phyloP scores from a whole-genome alignment of 1,140 invertebrate genomes.

The Heliconius hermathena region DNA sequence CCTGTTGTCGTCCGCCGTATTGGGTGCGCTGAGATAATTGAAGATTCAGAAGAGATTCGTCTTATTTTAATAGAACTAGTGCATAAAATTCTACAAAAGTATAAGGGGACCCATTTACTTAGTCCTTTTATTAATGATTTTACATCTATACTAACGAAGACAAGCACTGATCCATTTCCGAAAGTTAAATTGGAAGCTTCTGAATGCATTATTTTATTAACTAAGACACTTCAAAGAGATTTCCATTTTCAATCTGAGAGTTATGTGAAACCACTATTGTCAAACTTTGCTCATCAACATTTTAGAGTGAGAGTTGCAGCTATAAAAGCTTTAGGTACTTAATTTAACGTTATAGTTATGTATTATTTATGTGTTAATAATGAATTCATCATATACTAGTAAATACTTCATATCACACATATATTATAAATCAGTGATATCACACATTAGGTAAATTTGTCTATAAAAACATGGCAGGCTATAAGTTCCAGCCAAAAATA shows the following conservation, averaged over 20 bases:
- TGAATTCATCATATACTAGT: too few relatives aligned
- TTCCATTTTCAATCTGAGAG: slow-evolving; percentile 89
- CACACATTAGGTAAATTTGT: too few relatives aligned
- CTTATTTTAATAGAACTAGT: slow-evolving; percentile 86
- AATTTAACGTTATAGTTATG: not conserved
- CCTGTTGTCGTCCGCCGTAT: slow-evolving; percentile 89
- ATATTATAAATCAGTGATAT: too few relatives aligned
- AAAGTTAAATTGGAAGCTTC: slow-evolving; percentile 91
- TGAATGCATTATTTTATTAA: slow-evolving; percentile 85
- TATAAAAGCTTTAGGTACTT: slow-evolving; percentile 86
- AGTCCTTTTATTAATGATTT: slow-evolving; percentile 88
- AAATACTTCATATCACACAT: too few relatives aligned
- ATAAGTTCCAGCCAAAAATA: too few relatives aligned
- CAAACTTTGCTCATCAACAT: slow-evolving; percentile 90
- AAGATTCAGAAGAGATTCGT: slow-evolving; percentile 93
- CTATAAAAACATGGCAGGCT: too few relatives aligned
- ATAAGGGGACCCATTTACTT: slow-evolving; percentile 81
- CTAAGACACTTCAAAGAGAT: slow-evolving; percentile 84
- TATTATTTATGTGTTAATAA: too few relatives aligned
- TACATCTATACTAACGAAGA: slow-evolving; percentile 87
- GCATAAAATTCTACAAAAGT: slow-evolving; percentile 85
- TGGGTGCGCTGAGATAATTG: slow-evolving; percentile 88
- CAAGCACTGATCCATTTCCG: slow-evolving; percentile 89
- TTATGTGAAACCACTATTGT: slow-evolving; percentile 87
- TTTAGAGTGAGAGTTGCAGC: slow-evolving; percentile 88